Conservation (phyloP, 2,888 invertebrate species). For the Drosophila colorata region DNA sequence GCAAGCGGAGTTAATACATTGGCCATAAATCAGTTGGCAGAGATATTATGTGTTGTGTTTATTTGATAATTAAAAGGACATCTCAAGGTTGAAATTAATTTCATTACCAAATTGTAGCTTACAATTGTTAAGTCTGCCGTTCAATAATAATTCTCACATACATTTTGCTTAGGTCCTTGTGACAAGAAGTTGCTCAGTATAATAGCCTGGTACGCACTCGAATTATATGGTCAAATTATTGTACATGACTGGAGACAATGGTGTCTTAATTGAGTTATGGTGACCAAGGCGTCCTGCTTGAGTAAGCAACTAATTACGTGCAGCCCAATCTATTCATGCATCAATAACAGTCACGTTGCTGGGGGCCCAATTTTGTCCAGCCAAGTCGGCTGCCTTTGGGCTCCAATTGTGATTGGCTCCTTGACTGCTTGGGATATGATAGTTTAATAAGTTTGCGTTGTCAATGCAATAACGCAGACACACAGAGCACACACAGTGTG, state of each 20-base stretch:
- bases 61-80: slow-evolving; percentile 32
- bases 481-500: too few relatives aligned
- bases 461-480: slow-evolving; percentile 2
- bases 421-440: slow-evolving; percentile 24
- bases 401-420: slow-evolving; percentile 8
- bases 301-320: slow-evolving; percentile 26
- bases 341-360: slow-evolving; percentile 40
- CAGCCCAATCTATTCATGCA: slow-evolving; percentile 20
- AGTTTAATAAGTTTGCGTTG: slow-evolving; percentile 62
- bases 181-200: background rate
- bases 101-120: slow-evolving; percentile 13
- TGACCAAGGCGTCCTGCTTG: slow-evolving; percentile 16
- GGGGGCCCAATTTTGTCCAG: background rate
- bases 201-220: slow-evolving; percentile 3
- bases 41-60: slow-evolving; percentile 2
- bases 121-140: background rate
- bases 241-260: slow-evolving; percentile 48
- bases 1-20: slow-evolving; percentile 7
- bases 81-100: slow-evolving; percentile 10
- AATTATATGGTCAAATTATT: slow-evolving; percentile 50
- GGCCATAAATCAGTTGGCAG: slow-evolving; percentile 16
- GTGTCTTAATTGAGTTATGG: slow-evolving; percentile 55
- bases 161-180: background rate
- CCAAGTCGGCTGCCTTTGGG: slow-evolving; percentile 14
- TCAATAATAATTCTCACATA: slow-evolving; percentile 1